Evolutionary conservation across 2,797 vertebrate species (phyloP).

Genomic region (Megalops cyprinoides): DNA sequence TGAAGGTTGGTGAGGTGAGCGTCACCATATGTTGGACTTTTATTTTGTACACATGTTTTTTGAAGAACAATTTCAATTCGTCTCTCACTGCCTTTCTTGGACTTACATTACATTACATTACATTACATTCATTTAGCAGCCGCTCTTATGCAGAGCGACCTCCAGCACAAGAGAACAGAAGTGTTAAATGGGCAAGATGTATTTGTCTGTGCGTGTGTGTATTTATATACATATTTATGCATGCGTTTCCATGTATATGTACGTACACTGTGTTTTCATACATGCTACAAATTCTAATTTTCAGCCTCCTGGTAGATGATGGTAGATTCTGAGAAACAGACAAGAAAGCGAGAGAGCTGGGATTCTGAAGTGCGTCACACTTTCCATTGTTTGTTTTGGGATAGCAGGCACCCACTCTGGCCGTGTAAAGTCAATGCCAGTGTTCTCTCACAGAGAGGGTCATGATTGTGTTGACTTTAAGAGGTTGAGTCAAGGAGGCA

Average conservation of each 20-base stretch:
- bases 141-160: no score
- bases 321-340: not conserved
- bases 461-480: no score
- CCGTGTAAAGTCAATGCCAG: not conserved
- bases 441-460: not conserved
- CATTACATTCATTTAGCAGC: no score
- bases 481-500: no score
- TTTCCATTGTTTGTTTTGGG: conserved; percentile 15
- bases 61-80: not conserved
- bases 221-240: not conserved
- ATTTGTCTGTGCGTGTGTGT: no score
- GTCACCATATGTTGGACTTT: not conserved
- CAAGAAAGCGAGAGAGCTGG: not conserved
- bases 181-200: no score
- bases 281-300: not conserved
- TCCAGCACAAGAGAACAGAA: no score
- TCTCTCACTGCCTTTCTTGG: not conserved
- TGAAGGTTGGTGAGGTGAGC: not conserved
- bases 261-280: not conserved
- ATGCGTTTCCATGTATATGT: no score
- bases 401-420: not conserved
- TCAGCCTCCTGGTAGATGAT: not conserved
- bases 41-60: not conserved
- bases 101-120: not conserved
- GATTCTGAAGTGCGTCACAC: conserved; percentile 8